phyloP scores from a whole-genome alignment of 2,113 vertebrate genomes.

The Siphamia tubifer region DNA sequence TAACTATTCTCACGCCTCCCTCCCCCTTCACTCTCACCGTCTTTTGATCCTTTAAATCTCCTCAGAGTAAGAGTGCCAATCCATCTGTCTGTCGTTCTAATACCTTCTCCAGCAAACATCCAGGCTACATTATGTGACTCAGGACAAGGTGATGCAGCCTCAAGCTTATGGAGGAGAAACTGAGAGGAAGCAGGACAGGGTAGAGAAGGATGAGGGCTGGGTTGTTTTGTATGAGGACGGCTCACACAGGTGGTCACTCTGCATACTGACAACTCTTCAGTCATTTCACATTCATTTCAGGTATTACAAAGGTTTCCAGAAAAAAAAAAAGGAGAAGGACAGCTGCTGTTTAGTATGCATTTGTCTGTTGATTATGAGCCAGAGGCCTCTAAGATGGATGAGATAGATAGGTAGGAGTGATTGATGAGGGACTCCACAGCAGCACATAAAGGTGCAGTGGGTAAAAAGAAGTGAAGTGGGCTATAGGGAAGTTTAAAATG shows the following conservation, averaged over 20 bases:
- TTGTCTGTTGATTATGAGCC: conserved; percentile 49
- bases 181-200: not conserved
- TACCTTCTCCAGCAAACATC: conserved; percentile 10
- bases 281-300: not conserved
- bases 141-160: not conserved
- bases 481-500: not conserved
- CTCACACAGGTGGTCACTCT: conserved; percentile 6
- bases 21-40: conserved; percentile 33
- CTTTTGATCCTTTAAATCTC: conserved; percentile 63
- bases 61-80: conserved; percentile 53
- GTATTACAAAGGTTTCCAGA: not conserved
- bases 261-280: not conserved
- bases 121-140: conserved; percentile 9
- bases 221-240: not conserved
- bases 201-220: not conserved
- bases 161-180: no score
- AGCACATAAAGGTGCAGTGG: conserved; percentile 7
- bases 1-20: conserved; percentile 65
- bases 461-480: not conserved
- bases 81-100: conserved; percentile 33
- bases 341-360: conserved; percentile 36
- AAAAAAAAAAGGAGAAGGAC: not conserved
- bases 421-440: conserved; percentile 43
- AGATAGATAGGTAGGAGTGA: conserved; percentile 44
- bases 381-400: conserved; percentile 48